These are phyloP conservation scores for Microdon myrmicae DNA, from an alignment of 2,888 invertebrate species.

Conservation along the genomic window DNA sequence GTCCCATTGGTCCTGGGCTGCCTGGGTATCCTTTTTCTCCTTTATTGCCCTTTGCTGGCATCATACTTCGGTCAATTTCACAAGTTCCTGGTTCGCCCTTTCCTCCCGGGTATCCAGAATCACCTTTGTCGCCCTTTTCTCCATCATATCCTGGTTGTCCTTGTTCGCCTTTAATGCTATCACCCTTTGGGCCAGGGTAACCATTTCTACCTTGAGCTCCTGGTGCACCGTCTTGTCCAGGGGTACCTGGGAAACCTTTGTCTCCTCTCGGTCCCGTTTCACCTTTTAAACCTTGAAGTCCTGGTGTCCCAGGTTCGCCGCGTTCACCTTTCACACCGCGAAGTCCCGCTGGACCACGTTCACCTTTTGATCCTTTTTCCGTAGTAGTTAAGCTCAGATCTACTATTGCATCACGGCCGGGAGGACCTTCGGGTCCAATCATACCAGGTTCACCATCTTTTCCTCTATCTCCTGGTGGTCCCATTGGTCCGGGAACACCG, in stretches of 20 bases:
- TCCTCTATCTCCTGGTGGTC: conserved; percentile 61
- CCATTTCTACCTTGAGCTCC: conserved; percentile 77
- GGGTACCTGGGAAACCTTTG: conserved; percentile 75
- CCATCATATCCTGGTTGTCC: conserved; percentile 75
- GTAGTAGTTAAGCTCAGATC: conserved; percentile 69
- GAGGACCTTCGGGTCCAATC: conserved; percentile 74
- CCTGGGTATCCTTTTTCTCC: conserved; percentile 74
- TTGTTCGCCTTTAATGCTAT: conserved; percentile 79
- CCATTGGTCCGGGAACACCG: conserved; percentile 74
- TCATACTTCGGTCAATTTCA: conserved; percentile 65
- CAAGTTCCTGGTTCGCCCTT: conserved; percentile 78
- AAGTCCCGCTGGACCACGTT: conserved; percentile 73
- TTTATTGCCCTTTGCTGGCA: conserved; percentile 70
- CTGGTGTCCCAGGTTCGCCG: conserved; percentile 76
- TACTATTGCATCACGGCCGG: conserved; percentile 73
- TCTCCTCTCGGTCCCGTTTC: conserved; percentile 75
- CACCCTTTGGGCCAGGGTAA: conserved; percentile 75
- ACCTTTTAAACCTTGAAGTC: conserved; percentile 77
- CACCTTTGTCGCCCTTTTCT: conserved; percentile 64
- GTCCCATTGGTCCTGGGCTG: conserved; percentile 71
- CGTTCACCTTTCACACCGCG: conserved; percentile 75
- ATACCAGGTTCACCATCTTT: conserved; percentile 70
- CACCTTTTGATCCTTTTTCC: conserved; percentile 76
- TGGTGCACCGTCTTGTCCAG: conserved; percentile 78
- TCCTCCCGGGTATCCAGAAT: conserved; percentile 67